phyloP scores from a whole-genome alignment of 2,797 vertebrate species.

The Balearica regulorum region DNA sequence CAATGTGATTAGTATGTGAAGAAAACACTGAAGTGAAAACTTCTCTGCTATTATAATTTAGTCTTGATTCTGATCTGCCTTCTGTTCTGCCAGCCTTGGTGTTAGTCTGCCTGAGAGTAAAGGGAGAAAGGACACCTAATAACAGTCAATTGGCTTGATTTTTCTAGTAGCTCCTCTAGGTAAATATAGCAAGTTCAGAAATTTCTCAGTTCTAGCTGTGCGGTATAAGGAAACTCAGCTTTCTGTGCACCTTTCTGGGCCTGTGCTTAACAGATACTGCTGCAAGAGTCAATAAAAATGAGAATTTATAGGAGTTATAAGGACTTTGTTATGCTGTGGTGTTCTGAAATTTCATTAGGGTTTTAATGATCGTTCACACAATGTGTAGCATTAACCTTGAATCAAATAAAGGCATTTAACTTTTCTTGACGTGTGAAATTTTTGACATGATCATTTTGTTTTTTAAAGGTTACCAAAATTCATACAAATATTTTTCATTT shows the following conservation, averaged over 20 bases:
- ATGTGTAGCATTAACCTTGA: neutral
- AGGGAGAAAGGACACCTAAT: neutral
- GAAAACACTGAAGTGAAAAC: neutral
- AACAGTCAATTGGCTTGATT: neutral
- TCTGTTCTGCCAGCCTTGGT: neutral
- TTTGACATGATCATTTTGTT: fast-evolving
- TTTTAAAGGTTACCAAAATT: neutral
- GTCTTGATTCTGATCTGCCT: neutral
- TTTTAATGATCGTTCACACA: neutral
- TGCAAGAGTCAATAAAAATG: neutral
- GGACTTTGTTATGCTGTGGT: neutral
- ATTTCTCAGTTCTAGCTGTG: neutral
- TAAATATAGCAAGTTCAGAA: neutral
- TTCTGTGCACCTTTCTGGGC: neutral
- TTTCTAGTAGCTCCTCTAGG: neutral
- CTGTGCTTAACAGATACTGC: neutral
- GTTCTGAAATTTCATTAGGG: neutral
- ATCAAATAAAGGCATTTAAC: neutral
- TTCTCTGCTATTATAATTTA: neutral
- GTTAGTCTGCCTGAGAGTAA: neutral
- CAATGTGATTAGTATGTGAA: neutral
- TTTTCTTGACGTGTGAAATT: fast-evolving
- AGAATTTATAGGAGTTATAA: neutral
- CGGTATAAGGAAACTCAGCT: neutral
- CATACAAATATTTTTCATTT: neutral